Percentiles rank a stretch among this genome's conserved stretches.
These are phyloP conservation scores for Pogonognathellus flavescens DNA, from an alignment of 1,140 invertebrate genomes.

Conservation along the genomic window DNA sequence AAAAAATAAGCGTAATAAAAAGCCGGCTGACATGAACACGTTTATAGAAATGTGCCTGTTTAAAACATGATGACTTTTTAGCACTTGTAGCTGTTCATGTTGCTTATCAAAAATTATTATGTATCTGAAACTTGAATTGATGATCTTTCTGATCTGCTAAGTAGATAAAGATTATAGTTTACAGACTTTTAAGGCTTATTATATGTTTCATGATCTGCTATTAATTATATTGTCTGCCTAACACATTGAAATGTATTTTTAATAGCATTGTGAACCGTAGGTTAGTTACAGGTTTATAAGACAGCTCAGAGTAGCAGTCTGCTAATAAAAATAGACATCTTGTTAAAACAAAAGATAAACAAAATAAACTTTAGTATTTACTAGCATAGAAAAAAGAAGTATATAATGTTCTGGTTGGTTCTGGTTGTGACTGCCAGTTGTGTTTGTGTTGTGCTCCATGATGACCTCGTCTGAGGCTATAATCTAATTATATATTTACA, in stretches of 20 bases:
- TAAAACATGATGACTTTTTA: too few species aligned
- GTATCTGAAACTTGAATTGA: neutral
- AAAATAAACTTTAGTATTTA: neutral
- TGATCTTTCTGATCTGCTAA: neutral
- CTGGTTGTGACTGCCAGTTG: neutral
- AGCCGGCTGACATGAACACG: too few species aligned
- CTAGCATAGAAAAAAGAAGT: too few species aligned
- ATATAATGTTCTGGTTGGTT: conserved; percentile 11
- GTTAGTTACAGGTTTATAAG: too few species aligned
- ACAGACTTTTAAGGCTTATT: neutral
- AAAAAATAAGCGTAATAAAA: too few species aligned
- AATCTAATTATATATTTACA: conserved; percentile 51
- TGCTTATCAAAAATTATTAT: too few species aligned
- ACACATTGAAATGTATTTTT: neutral
- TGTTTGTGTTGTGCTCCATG: conserved; percentile 2
- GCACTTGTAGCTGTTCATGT: too few species aligned
- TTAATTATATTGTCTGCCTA: neutral
- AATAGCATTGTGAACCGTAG: too few species aligned
- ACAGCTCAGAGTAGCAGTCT: neutral
- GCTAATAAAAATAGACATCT: neutral
- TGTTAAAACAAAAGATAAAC: conserved; percentile 25
- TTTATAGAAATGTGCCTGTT: too few species aligned
- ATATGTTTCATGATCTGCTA: neutral
- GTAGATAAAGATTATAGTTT: neutral
- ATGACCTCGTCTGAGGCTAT: conserved; percentile 47